A percentile compares a stretch with the other conserved stretches of the same genome.
These are phyloP conservation scores for Phorcus lineatus DNA, from an alignment of 2,888 invertebrate species.

Conservation along the genomic window DNA sequence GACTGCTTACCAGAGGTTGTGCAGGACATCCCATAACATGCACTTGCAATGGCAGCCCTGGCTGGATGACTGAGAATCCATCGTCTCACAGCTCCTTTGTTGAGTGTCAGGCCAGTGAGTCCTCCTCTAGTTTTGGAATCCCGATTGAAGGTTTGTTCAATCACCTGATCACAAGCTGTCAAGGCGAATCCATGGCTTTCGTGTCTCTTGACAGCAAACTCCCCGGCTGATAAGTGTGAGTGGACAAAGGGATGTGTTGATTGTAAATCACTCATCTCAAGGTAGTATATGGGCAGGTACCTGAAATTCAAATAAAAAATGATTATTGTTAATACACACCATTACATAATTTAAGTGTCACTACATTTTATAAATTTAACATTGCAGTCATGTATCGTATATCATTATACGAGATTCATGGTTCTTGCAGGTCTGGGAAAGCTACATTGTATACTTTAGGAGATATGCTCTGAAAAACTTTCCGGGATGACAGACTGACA, in stretches of 20 bases:
- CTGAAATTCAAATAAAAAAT: slow-evolving; percentile 31
- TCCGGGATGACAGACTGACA: too few relatives aligned
- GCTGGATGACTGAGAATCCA: slow-evolving; percentile 1
- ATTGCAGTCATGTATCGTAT: too few relatives aligned
- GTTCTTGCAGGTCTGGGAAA: too few relatives aligned
- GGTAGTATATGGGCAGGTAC: background rate
- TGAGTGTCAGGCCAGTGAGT: background rate
- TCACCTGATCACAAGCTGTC: background rate
- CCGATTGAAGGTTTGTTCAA: slow-evolving; percentile 15
- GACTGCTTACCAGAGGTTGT: background rate
- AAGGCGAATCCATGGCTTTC: background rate
- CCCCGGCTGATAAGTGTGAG: background rate
- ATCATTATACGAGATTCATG: too few relatives aligned
- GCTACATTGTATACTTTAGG: too few relatives aligned
- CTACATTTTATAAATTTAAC: too few relatives aligned
- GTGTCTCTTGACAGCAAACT: background rate
- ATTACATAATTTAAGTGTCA: too few relatives aligned
- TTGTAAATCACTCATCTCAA: background rate
- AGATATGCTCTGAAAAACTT: too few relatives aligned
- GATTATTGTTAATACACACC: too few relatives aligned
- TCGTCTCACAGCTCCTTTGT: background rate
- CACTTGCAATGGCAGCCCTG: background rate
- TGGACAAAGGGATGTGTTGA: background rate
- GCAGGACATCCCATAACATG: background rate
- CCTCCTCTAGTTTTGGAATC: slow-evolving; percentile 17